Conservation (phyloP, 2,113 vertebrate species). For the Crotalus tigris region DNA sequence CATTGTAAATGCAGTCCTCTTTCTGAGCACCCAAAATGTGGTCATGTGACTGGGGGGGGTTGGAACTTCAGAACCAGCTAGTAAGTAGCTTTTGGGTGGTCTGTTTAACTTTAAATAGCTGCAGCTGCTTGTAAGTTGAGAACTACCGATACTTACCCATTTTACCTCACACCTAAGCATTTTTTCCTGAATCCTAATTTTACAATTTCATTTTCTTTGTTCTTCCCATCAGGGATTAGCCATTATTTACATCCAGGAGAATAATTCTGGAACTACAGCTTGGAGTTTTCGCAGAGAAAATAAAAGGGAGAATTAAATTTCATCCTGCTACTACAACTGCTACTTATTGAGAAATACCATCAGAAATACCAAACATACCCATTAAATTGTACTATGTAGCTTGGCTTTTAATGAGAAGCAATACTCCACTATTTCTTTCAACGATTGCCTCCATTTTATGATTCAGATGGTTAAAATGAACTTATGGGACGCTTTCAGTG, state of each 20-base stretch:
- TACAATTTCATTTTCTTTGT: neutral
- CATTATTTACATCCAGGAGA: neutral
- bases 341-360: neutral
- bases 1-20: neutral
- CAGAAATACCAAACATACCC: neutral
- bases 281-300: neutral
- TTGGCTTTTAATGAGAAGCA: neutral
- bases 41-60: neutral
- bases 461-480: neutral
- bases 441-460: neutral
- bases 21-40: neutral
- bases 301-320: neutral
- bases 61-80: neutral
- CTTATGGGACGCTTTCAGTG: neutral
- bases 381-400: neutral
- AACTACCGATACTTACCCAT: neutral
- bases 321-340: neutral
- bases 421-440: neutral
- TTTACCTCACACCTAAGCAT: neutral
- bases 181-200: neutral
- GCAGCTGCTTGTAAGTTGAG: neutral
- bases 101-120: too few species aligned
- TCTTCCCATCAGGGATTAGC: neutral
- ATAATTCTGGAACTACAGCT: neutral
- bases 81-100: too few species aligned